Percentiles rank a stretch among this genome's conserved stretches.
phyloP scores from a whole-genome alignment of 2,888 invertebrate genomes.

The Entomobrya proxima region DNA sequence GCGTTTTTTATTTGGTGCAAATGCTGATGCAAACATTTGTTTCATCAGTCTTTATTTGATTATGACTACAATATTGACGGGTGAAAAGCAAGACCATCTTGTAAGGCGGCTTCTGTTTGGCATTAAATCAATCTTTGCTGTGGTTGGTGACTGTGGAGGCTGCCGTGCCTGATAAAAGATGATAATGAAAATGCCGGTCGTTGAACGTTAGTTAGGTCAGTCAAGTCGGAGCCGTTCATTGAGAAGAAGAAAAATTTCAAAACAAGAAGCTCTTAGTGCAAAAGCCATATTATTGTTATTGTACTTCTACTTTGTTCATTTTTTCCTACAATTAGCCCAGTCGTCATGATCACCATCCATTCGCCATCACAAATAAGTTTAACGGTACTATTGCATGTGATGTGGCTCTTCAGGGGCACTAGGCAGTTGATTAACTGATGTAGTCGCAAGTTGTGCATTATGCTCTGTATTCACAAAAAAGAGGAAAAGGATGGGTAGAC shows the following conservation, averaged over 20 bases:
- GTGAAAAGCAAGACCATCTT: too few species aligned
- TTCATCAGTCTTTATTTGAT: too few species aligned
- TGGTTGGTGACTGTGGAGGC: not conserved
- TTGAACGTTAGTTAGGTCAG: not conserved
- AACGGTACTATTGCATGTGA: not conserved
- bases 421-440: too few species aligned
- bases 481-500: too few species aligned
- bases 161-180: not conserved
- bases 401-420: too few species aligned
- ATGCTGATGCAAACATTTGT: too few species aligned
- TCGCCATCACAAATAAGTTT: not conserved
- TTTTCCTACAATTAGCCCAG: constrained; percentile 6
- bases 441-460: too few species aligned
- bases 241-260: not conserved
- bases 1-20: too few species aligned
- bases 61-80: too few species aligned
- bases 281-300: too few species aligned
- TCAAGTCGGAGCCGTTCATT: not conserved
- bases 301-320: not conserved
- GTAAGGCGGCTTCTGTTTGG: constrained; percentile 14
- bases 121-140: not conserved
- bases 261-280: too few species aligned
- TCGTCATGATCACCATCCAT: not conserved
- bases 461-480: too few species aligned
- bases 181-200: constrained; percentile 3